Base-by-base conservation (phyloP, 2,888 invertebrate genomes). In the Andrena hattorfiana region DNA sequence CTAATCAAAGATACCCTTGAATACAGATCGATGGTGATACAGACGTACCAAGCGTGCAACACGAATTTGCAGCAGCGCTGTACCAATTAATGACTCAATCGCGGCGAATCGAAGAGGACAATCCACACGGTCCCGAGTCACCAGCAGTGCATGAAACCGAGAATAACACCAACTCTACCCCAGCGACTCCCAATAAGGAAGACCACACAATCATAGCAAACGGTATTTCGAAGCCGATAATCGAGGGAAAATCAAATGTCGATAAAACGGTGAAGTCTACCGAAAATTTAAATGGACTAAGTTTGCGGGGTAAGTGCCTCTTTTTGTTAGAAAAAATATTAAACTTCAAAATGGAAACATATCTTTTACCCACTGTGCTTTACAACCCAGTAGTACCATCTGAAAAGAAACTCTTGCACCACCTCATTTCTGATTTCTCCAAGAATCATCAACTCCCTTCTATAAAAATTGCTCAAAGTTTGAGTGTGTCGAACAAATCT, bases 21-120 rank as follows among this genome's bases (percentile, higher is more conserved):
- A 86, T 7, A 20, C 84, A 97, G 97, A 97, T 98, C 78, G 98
- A 98, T 91, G 98, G 98, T 0, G 98, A 98, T 90, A 97, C 98
- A 0, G 98, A 98, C 90, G 96, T 97, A 7, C 94, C 95, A 0
- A 96, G 96, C 7, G 98, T 98, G 0, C 97, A 97, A 90, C 95
- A 96, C 32, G 97, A 97, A 92, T 98, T 98, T 94, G 96, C 96
- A 70, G 95, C 96, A 32, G 96, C 97, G 0, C 95, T 97, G 32
- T 94, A 96, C 23, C 96, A 96, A 84, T 96, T 97, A 91, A 96
- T 97, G 95, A 95, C 90, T 92, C 93, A 94, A 60, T 94, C 94
- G 0, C 92, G 91, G 23, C 90, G 92, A 6, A 88, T 89, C 67
- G 76, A 54, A 42, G 86, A 90, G 74, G 68, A 81, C 84, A 87